Evolutionary conservation across 2,888 invertebrate genomes (phyloP).

Genomic region (Ariolimax columbianus): DNA sequence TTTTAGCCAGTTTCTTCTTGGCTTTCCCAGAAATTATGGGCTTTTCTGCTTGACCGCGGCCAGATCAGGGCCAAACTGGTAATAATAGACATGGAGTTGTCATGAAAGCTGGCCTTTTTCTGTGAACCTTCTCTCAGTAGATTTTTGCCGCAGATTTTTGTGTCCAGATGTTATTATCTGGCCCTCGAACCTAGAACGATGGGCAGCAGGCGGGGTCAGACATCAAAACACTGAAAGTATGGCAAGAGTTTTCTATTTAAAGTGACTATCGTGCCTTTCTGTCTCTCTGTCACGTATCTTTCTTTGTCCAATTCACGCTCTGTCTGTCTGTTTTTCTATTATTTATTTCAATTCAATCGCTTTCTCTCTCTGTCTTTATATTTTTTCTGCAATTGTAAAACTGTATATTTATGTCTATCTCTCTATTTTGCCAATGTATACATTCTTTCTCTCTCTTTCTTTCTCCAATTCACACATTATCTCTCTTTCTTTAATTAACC

Average conservation of each 20-base stretch:
- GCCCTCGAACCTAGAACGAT: too few relatives aligned
- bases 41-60: conserved; percentile 22
- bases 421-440: background rate
- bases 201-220: too few relatives aligned
- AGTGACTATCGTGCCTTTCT: too few relatives aligned
- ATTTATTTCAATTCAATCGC: background rate
- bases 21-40: conserved; percentile 2
- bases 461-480: background rate
- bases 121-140: background rate
- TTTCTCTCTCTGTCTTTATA: background rate
- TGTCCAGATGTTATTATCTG: too few relatives aligned
- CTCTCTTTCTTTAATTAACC: background rate
- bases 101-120: background rate
- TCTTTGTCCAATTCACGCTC: too few relatives aligned
- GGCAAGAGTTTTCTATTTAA: too few relatives aligned
- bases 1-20: conserved; percentile 7
- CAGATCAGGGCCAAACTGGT: conserved; percentile 21
- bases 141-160: background rate
- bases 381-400: too few relatives aligned
- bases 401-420: background rate
- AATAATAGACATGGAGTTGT: background rate
- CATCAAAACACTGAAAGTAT: too few relatives aligned
- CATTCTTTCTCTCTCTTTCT: background rate
- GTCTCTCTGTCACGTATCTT: too few relatives aligned
- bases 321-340: too few relatives aligned